Base-by-base conservation (phyloP, 2,797 vertebrate genomes). In the Gobionotothen gibberifrons region DNA sequence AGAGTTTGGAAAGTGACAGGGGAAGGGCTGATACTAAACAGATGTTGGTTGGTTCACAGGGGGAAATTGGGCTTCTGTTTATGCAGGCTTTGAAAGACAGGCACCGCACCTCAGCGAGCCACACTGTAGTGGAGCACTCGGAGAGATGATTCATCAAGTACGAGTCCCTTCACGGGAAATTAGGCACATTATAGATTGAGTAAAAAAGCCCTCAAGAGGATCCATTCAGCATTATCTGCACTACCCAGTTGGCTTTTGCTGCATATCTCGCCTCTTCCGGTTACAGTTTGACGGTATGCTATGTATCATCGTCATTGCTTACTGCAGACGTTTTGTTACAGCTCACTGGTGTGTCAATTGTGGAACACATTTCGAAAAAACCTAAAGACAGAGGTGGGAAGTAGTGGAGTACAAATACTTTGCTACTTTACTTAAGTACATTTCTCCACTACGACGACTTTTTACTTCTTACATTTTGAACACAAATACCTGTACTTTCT, bases 11-110 rank as follows among this genome's bases (percentile, higher is more conserved):
- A 26, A 68, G 76, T 83, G 78, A 86, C 73, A 73, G 76, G 54
- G 72, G 67, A 78, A 77, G 47, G n/a, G 36, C 62, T 86, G 89
- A 92, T 85, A 82, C 72, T 82, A 73, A 91, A 83, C 88, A 93
- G 90, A 92, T 92, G 88, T 79, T 19, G 63, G 78, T 79, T 46
- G 64, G 67, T 83, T 85, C 69, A 44, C 78, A 26, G 49, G 60
- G 78, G 74, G 61, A 77, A 84, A 78, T 49, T 9, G 32, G 58
- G 72, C 83, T 86, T 83, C 88, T 88, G 84, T 86, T 92, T 83
- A 74, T 73, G 76, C 65, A 63, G 73, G 64, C 54, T 82, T 79
- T 88, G 85, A 88, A 72, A 55, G 80, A 81, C 78, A 53, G 76
- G 79, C 82, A 47, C 77, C 70, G 58, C 81, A 87, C 84, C 84